Evolutionary conservation across 2,113 vertebrate species (phyloP).

Genomic region (Microcebus griseorufus): DNA sequence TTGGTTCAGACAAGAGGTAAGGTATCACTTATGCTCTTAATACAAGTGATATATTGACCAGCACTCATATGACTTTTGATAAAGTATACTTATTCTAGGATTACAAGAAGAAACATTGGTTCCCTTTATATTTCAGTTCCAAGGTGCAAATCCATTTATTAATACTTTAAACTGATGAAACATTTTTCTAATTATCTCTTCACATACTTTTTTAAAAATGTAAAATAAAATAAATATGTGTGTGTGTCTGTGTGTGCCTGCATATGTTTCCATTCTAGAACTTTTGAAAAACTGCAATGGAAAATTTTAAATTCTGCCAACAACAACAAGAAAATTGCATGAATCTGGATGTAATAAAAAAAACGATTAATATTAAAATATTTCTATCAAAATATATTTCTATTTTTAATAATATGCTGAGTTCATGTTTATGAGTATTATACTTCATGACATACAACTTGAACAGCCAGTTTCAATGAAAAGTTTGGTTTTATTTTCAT

Average conservation of each 20-base stretch:
- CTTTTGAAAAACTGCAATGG: neutral
- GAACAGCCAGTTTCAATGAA: neutral
- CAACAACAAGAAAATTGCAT: neutral
- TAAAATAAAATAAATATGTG: neutral
- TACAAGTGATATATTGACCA: neutral
- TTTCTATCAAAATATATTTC: neutral
- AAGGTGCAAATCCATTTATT: neutral
- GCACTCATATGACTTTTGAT: neutral
- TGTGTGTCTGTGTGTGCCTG: neutral
- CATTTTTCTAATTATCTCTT: slow-evolving; percentile 34
- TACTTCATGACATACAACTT: neutral
- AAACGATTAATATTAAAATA: neutral
- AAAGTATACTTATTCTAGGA: neutral
- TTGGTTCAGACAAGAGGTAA: neutral
- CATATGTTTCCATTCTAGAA: neutral
- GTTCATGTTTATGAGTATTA: neutral
- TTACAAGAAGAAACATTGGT: neutral
- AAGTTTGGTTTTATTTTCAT: neutral
- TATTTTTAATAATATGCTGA: neutral
- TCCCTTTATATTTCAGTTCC: slow-evolving; percentile 19
- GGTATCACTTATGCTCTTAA: neutral
- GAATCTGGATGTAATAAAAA: neutral
- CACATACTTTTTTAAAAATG: neutral
- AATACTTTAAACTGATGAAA: neutral
- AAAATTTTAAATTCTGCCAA: neutral